phyloP scores from a whole-genome alignment of 2,888 invertebrate species.

The Amorpha juglandis region DNA sequence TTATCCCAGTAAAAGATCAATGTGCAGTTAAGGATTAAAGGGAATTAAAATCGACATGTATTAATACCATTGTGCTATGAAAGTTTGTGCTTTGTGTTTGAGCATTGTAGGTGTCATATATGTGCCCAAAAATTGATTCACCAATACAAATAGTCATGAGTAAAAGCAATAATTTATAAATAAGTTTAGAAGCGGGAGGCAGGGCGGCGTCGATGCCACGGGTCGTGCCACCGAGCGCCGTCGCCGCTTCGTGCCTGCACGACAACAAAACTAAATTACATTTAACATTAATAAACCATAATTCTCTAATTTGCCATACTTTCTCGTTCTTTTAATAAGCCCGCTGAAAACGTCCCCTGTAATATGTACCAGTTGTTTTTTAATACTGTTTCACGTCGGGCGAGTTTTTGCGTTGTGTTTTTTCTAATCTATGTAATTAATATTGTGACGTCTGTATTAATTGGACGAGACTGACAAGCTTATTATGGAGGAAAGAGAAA shows the following conservation, averaged over 20 bases:
- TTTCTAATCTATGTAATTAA: constrained; percentile 46
- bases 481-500: constrained; percentile 59
- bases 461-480: constrained; percentile 37
- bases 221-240: constrained; percentile 53
- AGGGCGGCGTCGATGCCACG: constrained; percentile 46
- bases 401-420: constrained; percentile 57
- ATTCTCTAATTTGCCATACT: constrained; percentile 81
- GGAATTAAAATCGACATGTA: no score
- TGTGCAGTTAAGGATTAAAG: no score
- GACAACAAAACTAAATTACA: constrained; percentile 76
- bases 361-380: constrained; percentile 81
- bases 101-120: not conserved
- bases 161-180: not conserved
- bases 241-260: constrained; percentile 56
- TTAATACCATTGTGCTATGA: no score
- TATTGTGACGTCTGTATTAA: constrained; percentile 43
- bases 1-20: no score
- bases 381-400: constrained; percentile 74
- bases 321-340: constrained; percentile 81
- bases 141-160: not conserved
- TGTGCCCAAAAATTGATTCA: no score
- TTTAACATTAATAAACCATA: constrained; percentile 81
- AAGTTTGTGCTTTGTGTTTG: no score
- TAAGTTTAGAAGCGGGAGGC: not conserved
- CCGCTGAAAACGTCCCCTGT: constrained; percentile 70